phyloP scores from a whole-genome alignment of 1,140 invertebrate species.

The Eueides isabella region DNA sequence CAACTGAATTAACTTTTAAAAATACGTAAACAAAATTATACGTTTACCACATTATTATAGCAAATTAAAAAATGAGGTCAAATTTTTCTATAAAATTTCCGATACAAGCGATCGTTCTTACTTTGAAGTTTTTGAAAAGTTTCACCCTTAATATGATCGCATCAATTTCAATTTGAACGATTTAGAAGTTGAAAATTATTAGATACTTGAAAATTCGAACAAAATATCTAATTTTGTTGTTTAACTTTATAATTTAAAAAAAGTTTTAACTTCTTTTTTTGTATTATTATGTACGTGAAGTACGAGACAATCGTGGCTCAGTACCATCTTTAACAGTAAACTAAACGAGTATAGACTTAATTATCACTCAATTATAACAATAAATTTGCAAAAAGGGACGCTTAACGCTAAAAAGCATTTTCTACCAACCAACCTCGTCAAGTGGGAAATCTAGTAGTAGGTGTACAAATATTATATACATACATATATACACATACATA shows the following conservation, averaged over 20 bases:
- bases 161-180: conserved; percentile 7
- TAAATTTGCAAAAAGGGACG: too few relatives aligned
- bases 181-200: background rate
- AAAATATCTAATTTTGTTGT: background rate
- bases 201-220: background rate
- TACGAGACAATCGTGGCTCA: too few relatives aligned
- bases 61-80: background rate
- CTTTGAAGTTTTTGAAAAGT: background rate
- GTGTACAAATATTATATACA: too few relatives aligned
- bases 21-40: background rate
- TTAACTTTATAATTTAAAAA: background rate
- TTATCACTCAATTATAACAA: too few relatives aligned
- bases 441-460: too few relatives aligned
- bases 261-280: background rate
- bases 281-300: background rate
- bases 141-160: background rate
- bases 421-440: too few relatives aligned
- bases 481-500: too few relatives aligned
- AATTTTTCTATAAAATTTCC: background rate
- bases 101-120: background rate
- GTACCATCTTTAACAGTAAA: too few relatives aligned
- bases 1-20: background rate
- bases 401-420: too few relatives aligned
- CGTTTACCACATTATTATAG: conserved; percentile 4
- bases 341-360: too few relatives aligned